Evolutionary conservation across 2,888 invertebrate genomes (phyloP).

Genomic region (Acanthococcus lagerstroemiae): DNA sequence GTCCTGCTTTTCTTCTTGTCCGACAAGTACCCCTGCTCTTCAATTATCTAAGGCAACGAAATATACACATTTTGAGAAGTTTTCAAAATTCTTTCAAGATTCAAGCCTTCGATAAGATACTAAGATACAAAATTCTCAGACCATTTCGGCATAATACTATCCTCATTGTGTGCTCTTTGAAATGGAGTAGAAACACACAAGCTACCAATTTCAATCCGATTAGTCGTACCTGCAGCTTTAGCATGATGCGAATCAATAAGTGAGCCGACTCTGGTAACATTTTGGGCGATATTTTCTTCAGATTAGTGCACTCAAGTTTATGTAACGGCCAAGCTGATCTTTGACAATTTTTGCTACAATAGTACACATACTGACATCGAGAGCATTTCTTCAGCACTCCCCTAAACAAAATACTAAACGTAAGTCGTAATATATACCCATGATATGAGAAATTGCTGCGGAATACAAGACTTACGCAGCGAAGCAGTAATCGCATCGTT

Average conservation of each 20-base stretch:
- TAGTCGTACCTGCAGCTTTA: slow-evolving; percentile 50
- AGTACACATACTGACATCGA: slow-evolving; percentile 69
- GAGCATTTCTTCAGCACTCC: slow-evolving; percentile 67
- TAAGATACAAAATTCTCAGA: no score
- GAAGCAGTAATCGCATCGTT: slow-evolving; percentile 67
- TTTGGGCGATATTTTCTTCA: slow-evolving; percentile 60
- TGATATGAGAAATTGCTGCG: not conserved
- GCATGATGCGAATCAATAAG: slow-evolving; percentile 64
- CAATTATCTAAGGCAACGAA: no score
- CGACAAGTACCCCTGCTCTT: no score
- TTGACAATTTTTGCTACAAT: slow-evolving; percentile 73
- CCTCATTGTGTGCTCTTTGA: no score
- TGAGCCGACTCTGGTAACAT: slow-evolving; percentile 72
- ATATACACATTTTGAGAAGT: no score
- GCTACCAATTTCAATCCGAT: no score
- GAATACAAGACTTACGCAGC: slow-evolving; percentile 49
- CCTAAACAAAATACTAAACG: slow-evolving; percentile 44
- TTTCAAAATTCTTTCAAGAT: no score
- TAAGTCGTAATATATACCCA: slow-evolving; percentile 2
- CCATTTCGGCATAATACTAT: no score
- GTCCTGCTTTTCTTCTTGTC: no score
- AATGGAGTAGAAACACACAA: no score
- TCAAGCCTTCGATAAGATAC: no score
- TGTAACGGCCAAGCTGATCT: slow-evolving; percentile 70
- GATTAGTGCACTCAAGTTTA: slow-evolving; percentile 69